Base-by-base conservation (phyloP, 2,888 invertebrate genomes). In the Yponomeuta plumbellus region DNA sequence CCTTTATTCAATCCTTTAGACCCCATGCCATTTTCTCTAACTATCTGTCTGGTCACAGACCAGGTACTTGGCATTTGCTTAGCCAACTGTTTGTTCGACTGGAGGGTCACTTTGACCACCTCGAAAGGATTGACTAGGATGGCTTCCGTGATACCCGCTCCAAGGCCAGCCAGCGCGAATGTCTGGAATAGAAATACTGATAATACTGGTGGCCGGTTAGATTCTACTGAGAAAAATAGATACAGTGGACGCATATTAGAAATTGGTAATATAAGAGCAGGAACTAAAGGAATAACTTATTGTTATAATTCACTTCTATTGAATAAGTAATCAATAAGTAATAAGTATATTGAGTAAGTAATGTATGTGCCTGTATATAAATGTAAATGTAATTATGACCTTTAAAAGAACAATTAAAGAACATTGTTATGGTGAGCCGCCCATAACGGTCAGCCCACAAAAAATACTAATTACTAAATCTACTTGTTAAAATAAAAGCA, bases 121-220 rank as follows among this genome's bases (percentile, higher is more conserved):
- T 98, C 98, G 81, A 98, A 98, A 0, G 98, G 98, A 88, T 98
- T 98, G 0, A 98, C 96, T 66, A 98, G 92, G 70, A 98, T 92
- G 8, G 96, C 97, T 88, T 98, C 98, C n/a, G 98, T 96, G 2
- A 97, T 86, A 64, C 98, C 98, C 62, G 98, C 96, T 67, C 95
- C 94, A 13, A 98, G 89, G 59, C 98, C 98, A 69, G 98, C 97
- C 75, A 97, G 83, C 3, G 97, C 94, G 83, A 96, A 97, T 21
- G 97, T 96, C 96, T 98, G 86, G 66, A 93, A 91, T 69, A 72
- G 66, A 69, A 61, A 65, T 26, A 44, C 34, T 34, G 8, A 61
- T 40, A 40, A 63, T 17, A 11, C 22, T 21, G 21, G 22, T 58
- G 58, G 17, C 17, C n/a, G 11, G 22, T 58, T 21, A 58, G 20